Base-by-base conservation (phyloP, 2,888 invertebrate species). In the Ectemnius cavifrons region DNA sequence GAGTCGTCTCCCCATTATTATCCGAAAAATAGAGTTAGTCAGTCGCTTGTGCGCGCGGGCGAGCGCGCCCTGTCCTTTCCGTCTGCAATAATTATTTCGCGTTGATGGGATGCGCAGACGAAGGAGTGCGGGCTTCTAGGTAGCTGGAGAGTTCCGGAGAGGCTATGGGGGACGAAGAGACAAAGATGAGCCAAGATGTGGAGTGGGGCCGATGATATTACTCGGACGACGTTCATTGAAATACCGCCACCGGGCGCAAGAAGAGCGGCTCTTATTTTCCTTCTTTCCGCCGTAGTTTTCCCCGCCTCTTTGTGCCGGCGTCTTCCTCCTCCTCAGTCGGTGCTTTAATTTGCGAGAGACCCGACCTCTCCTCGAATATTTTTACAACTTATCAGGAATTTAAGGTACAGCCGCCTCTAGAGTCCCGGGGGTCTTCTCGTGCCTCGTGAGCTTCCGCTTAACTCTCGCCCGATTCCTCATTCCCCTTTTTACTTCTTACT, bases 211-310 rank as follows among this genome's bases (percentile, higher is more conserved):
- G 75, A 75, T 78, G 79, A 72, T 79, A 75, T 75, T 71, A 79
- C 72, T 69, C 71, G 75, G 64, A 67, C 59, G 71, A 71, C 73
- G 56, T 71, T 73, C 75, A 70, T 81, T 77, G 78, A 80, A 75
- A 75, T 76, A 71, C 59, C 58, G 60, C 45, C 66, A 37, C 59
- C 60, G 61, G 62, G 20, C 63, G 20, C 37, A 37, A 37, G 63
- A 46, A 60, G 52, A 52, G 20, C 28, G 45, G 65, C 57, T 71
- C 75, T 80, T 76, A 71, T 67, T 66, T 73, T 65, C 62, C 67
- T 57, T 71, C 72, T 60, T 71, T 77, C 63, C 60, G 57, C 49
- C 46, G 71, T 47, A 60, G 16, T 27, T 63, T 28, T 28, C 63
- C 37, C 46, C 27, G 64, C 69, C 67, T 16, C 78, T 73, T 73